A percentile compares a stretch with the other conserved stretches of the same genome.
Conservation (phyloP, 2,797 vertebrate genomes). For the Lepus oiostolus region DNA sequence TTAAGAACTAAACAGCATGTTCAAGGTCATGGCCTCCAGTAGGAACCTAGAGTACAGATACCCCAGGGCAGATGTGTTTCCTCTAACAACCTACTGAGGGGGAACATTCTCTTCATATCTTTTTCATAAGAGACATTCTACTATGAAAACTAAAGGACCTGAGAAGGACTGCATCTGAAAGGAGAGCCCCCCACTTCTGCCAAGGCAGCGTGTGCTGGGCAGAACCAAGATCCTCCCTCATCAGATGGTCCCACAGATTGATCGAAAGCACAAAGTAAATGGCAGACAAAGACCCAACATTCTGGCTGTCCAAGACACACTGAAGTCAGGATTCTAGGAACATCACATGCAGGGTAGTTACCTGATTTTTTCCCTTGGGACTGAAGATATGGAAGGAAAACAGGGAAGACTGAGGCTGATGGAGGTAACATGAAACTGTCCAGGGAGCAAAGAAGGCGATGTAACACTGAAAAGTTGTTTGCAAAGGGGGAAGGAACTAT, state of each 20-base stretch:
- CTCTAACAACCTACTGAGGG: background rate
- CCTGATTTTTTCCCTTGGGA: background rate
- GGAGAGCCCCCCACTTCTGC: background rate
- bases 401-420: background rate
- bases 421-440: constrained; percentile 1
- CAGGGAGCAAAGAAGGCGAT: constrained; percentile 17
- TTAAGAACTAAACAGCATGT: constrained; percentile 28
- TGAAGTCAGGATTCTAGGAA: background rate
- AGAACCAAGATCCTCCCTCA: background rate
- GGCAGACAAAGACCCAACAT: background rate
- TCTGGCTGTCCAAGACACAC: background rate
- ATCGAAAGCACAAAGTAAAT: background rate
- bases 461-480: constrained; percentile 56
- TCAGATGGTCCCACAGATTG: background rate
- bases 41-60: background rate
- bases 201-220: background rate
- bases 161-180: background rate
- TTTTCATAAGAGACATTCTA: constrained; percentile 20
- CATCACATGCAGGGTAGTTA: background rate
- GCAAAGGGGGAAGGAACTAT: background rate
- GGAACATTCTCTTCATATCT: background rate
- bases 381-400: background rate
- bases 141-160: constrained; percentile 27
- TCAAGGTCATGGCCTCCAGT: constrained; percentile 40
- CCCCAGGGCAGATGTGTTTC: background rate